Conservation (phyloP, 2,888 invertebrate species). For the Troides oblongomaculatus region DNA sequence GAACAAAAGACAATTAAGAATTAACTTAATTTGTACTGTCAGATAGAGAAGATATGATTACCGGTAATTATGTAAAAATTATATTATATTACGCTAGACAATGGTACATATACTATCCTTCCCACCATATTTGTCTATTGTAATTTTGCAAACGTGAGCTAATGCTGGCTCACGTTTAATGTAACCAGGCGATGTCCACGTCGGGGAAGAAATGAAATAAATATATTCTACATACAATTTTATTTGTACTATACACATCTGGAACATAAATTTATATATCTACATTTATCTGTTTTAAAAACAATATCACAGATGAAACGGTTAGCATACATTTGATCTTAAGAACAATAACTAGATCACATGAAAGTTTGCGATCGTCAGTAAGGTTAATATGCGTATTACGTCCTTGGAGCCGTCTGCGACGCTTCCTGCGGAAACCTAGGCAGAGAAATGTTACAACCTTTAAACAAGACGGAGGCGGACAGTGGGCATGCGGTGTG, state of each 20-base stretch:
- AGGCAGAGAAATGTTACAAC: constrained; percentile 20
- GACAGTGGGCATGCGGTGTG: background rate
- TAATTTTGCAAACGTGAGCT: background rate
- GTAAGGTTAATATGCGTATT: background rate
- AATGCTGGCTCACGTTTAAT: background rate
- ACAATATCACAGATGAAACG: constrained; percentile 29
- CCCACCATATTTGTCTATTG: no score
- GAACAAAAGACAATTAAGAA: no score
- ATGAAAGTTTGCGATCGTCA: background rate
- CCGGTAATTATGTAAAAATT: no score
- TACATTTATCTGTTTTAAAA: constrained; percentile 19
- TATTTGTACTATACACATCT: constrained; percentile 26
- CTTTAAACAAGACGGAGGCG: constrained; percentile 8
- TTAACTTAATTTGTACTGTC: no score
- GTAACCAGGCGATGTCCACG: background rate
- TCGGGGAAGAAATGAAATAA: constrained; percentile 1
- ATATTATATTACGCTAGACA: no score
- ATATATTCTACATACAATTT: constrained; percentile 13
- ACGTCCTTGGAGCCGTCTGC: constrained; percentile 11
- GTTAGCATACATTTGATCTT: constrained; percentile 18
- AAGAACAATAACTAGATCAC: constrained; percentile 15
- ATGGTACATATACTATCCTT: no score
- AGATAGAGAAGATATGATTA: no score
- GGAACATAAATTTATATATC: constrained; percentile 16
- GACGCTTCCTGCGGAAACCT: constrained; percentile 20